A percentile compares a stretch with the other conserved stretches of the same genome.
These are phyloP conservation scores for Mormyrus iriodes DNA, from an alignment of 2,113 vertebrate species.

Conservation along the genomic window DNA sequence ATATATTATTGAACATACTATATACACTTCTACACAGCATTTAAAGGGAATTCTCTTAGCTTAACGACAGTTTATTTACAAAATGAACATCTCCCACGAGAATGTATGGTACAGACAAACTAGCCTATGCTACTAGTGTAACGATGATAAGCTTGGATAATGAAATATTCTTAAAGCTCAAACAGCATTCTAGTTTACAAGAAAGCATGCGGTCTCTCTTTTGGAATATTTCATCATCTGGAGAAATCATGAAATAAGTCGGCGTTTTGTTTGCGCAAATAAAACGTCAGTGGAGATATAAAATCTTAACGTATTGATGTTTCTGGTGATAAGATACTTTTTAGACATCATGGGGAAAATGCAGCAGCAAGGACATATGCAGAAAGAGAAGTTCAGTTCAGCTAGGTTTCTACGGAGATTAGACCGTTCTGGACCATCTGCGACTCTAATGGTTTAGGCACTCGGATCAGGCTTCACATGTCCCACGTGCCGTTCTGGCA, in stretches of 20 bases:
- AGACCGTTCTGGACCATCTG: not conserved
- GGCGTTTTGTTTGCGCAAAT: not conserved
- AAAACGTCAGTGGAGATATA: not conserved
- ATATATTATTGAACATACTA: slow-evolving; percentile 86
- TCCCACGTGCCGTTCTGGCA: not conserved
- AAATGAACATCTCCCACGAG: slow-evolving; percentile 54
- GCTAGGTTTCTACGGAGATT: slow-evolving; percentile 1
- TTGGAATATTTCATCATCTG: not conserved
- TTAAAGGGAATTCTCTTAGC: slow-evolving; percentile 67
- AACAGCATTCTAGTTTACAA: slow-evolving; percentile 47
- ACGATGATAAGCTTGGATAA: slow-evolving; percentile 39
- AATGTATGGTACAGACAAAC: slow-evolving; percentile 56
- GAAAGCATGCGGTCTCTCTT: not conserved
- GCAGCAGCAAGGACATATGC: slow-evolving; percentile 7
- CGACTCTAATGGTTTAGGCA: not conserved
- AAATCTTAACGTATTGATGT: not conserved
- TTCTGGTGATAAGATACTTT: not conserved
- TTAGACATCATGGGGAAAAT: not conserved
- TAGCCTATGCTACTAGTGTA: slow-evolving; percentile 44
- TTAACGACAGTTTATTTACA: slow-evolving; percentile 63
- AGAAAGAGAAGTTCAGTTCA: not conserved
- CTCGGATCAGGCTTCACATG: not conserved
- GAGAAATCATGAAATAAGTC: not conserved
- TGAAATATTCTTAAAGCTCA: slow-evolving; percentile 30
- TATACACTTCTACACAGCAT: slow-evolving; percentile 75